These are phyloP conservation scores for Drosophila ogumai DNA, from an alignment of 1,140 invertebrate genomes.

Conservation along the genomic window DNA sequence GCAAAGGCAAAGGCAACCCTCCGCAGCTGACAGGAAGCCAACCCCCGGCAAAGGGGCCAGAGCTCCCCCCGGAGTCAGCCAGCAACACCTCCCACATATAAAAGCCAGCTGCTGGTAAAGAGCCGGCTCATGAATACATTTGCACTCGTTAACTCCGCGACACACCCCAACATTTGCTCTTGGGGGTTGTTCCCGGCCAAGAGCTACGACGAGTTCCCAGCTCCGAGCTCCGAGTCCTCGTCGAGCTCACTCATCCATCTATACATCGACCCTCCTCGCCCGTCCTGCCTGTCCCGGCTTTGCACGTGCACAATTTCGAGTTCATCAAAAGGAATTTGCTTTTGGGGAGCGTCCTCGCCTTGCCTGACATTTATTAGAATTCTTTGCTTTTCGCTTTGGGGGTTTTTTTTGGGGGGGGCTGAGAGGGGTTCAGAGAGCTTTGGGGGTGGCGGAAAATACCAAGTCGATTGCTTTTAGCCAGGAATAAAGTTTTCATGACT, in stretches of 20 bases:
- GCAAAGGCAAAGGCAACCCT: slow-evolving; percentile 13
- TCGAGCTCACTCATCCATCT: slow-evolving; percentile 32
- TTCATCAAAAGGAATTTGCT: slow-evolving; percentile 81
- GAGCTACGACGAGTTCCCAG: neutral
- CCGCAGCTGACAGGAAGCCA: slow-evolving; percentile 73
- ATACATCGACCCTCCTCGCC: neutral
- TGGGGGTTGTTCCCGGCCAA: slow-evolving; percentile 52
- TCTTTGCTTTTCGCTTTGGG: slow-evolving; percentile 45
- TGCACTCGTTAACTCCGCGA: slow-evolving; percentile 80
- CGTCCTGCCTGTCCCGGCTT: slow-evolving; percentile 38
- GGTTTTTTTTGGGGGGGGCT: neutral
- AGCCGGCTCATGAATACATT: slow-evolving; percentile 83
- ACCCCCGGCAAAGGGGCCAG: slow-evolving; percentile 15
- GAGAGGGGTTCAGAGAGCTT: neutral
- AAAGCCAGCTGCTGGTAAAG: slow-evolving; percentile 63
- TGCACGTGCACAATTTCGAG: slow-evolving; percentile 82
- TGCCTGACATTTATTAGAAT: slow-evolving; percentile 80
- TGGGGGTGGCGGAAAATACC: slow-evolving; percentile 52
- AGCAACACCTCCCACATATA: slow-evolving; percentile 42
- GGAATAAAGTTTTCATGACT: slow-evolving; percentile 60
- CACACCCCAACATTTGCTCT: slow-evolving; percentile 60
- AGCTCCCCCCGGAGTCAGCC: slow-evolving; percentile 17
- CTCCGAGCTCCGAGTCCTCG: slow-evolving; percentile 3
- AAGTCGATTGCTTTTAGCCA: slow-evolving; percentile 68
- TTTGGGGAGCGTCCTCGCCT: slow-evolving; percentile 50